Evolutionary conservation across 2,113 vertebrate genomes (phyloP), one percentile per base, ranked within the genome.

Genomic region (Arizona elegans): DNA sequence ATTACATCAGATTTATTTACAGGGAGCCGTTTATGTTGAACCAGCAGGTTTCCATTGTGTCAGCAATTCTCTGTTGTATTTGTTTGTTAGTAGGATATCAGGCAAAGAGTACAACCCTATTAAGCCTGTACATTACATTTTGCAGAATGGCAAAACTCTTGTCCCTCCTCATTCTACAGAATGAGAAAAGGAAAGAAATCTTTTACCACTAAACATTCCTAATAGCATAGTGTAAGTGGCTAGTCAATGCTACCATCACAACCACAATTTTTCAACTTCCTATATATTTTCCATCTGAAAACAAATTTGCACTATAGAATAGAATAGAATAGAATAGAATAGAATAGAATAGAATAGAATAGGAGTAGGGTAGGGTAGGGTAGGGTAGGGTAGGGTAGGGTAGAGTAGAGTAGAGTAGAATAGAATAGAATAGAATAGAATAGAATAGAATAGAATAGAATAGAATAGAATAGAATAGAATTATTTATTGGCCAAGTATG

Each of bases 1-100:
- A 98, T 98, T 97, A 96, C 81, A 92, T 92, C 59, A 95, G 97
- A 98, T 98, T 98, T 98, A 97, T 97, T 97, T 97, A 96, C 96
- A 97, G 96, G 94, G 95, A 92, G 94, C 96, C 95, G 90, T 97
- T 98, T 97, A 91, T 97, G 97, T 98, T 97, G 97, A 98, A 98
- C 97, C 97, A 97, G 97, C 96, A 93, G 96, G 94, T 98, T 98
- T 96, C 97, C 92, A 94, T 96, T 93, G 97, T 97, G 97, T 98
- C 98, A 98, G 98, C 97, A 97, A 93, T 95, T 97, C 97, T 97
- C 95, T 95, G 95, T 96, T 97, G 97, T 96, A 95, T 97, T 97
- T 98, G 96, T 98, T 98, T 97, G 97, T 97, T 97, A 96, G 95
- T 94, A 91, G 93, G 95, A 96, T 96, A 94, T 96, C 97, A 96